phyloP scores from a whole-genome alignment of 2,797 vertebrate species.

The Gallinago solitaria region DNA sequence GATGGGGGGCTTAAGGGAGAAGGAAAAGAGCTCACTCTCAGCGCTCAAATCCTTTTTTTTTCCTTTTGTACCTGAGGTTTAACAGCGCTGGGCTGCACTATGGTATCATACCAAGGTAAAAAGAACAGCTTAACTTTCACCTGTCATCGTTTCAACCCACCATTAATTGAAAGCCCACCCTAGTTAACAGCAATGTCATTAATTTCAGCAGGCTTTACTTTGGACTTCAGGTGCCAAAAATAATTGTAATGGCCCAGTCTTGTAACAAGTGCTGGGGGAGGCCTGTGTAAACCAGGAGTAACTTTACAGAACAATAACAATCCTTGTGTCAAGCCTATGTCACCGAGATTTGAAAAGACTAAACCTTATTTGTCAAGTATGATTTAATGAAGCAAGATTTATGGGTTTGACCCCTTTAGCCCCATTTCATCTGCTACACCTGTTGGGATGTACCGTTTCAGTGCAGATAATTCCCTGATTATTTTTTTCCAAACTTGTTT shows the following conservation, averaged over 20 bases:
- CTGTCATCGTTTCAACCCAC: too few species aligned
- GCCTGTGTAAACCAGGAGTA: not conserved
- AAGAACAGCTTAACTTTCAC: not conserved
- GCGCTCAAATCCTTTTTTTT: not conserved
- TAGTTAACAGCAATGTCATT: not conserved
- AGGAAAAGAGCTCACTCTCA: not conserved
- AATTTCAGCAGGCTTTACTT: not conserved
- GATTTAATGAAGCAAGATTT: not conserved
- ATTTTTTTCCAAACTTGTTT: not conserved
- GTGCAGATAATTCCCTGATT: not conserved
- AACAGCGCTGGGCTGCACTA: rapidly evolving
- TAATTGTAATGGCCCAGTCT: rapidly evolving
- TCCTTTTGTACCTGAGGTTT: rapidly evolving
- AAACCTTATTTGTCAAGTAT: rapidly evolving
- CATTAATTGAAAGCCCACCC: rapidly evolving
- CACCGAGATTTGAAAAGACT: not conserved
- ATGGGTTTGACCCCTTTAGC: too few species aligned
- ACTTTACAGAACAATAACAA: not conserved
- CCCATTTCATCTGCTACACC: not conserved
- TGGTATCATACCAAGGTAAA: not conserved
- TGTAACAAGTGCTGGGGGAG: too few species aligned
- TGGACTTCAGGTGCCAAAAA: not conserved
- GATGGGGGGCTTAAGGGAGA: too few species aligned
- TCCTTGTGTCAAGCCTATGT: rapidly evolving
- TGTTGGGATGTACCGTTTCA: not conserved